Evolutionary conservation across 2,888 invertebrate genomes (phyloP).

Genomic region (Aspidiotus rigidus): DNA sequence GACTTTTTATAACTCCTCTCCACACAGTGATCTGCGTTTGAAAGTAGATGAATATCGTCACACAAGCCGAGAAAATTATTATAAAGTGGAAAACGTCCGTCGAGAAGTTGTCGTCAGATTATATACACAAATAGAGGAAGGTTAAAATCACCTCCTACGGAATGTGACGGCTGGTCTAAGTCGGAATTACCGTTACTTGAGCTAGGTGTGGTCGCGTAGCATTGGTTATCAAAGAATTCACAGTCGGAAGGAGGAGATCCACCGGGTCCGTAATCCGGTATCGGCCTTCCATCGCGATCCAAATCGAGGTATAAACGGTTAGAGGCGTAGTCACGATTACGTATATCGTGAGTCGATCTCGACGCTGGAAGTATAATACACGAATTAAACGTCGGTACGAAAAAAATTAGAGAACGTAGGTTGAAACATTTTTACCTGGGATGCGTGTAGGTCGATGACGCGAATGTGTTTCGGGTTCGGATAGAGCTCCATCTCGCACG

Average conservation of each 20-base stretch:
- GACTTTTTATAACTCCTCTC: too few species aligned
- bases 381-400: neutral
- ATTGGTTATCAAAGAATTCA: slow-evolving; percentile 89
- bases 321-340: slow-evolving; percentile 52
- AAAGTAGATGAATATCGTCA: too few species aligned
- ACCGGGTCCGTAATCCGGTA: slow-evolving; percentile 48
- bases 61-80: neutral
- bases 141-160: slow-evolving; percentile 25
- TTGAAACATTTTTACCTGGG: slow-evolving; percentile 46
- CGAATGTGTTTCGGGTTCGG: slow-evolving; percentile 47
- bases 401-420: neutral
- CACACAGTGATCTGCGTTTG: too few species aligned
- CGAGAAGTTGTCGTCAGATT: neutral
- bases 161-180: slow-evolving; percentile 58
- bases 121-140: neutral
- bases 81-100: slow-evolving; percentile 4
- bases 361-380: slow-evolving; percentile 41
- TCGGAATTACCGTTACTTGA: slow-evolving; percentile 88
- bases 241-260: slow-evolving; percentile 81
- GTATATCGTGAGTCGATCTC: slow-evolving; percentile 62
- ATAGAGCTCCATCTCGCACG: slow-evolving; percentile 45
- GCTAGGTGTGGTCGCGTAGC: slow-evolving; percentile 88
- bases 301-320: slow-evolving; percentile 65
- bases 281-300: slow-evolving; percentile 54
- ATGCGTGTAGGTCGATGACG: slow-evolving; percentile 56